Base-by-base conservation (phyloP, 1,140 invertebrate species). In the Neomicropteryx cornuta region DNA sequence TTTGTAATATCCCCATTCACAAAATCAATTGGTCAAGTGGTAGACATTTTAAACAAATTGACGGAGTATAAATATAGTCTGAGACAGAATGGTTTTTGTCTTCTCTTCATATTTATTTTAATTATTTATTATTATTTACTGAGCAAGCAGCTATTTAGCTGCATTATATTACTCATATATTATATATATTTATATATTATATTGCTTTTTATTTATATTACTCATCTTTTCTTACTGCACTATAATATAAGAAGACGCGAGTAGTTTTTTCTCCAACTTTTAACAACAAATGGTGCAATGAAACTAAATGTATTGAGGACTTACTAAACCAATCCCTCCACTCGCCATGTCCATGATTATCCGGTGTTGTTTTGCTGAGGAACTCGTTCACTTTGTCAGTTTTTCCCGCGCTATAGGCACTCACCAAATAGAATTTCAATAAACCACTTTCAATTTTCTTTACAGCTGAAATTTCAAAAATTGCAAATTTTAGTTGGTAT, bases 251-350 rank as follows among this genome's bases (percentile, higher is more conserved):
- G n/a, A n/a, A n/a, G n/a, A n/a, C n/a, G n/a, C n/a, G n/a, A n/a
- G n/a, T n/a, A n/a, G n/a, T n/a, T n/a, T n/a, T n/a, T 18, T 46
- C 14, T 16, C 1, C 13, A n/a, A 21, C 31, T 4, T 14, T 11
- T 20, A 23, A 19, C 30, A 13, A 38, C 6, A 42, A 32, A 39
- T 29, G 27, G 31, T 13, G 35, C 18, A 46, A 42, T 39, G 13
- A n/a, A n/a, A n/a, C n/a, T n/a, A 17, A 31, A 29, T 39, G 36
- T 18, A 42, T 14, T 29, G 14, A 33, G 34, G 33, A 67, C 78
- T 72, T 78, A 96, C 91, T 84, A 70, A 96, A 97, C 93, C 93
- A 97, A 50, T 97, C 93, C 55, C 84, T 93, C 89, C 93, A 97
- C 55, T 95, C 91, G 36, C 73, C 70, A 57, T 92, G 87, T 37